Percentiles rank a stretch among this genome's conserved stretches.
Evolutionary conservation across 2,113 vertebrate species (phyloP).

Genomic region (Copsychus sechellarum): DNA sequence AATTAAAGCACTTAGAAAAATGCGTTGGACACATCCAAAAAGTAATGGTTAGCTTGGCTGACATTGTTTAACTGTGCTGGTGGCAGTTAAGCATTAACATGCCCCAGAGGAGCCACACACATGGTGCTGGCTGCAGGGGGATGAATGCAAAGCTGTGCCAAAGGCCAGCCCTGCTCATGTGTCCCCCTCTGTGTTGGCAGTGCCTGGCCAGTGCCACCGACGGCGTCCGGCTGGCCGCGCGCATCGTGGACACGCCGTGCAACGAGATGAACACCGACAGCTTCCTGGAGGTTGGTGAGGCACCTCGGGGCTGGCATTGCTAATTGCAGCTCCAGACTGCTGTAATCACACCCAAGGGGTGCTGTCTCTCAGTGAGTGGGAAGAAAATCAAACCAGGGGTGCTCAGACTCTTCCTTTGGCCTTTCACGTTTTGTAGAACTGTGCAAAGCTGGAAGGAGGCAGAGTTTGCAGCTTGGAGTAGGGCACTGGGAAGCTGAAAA

Average conservation of each 20-base stretch:
- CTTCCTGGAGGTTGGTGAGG: conserved; percentile 85
- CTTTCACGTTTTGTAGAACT: background rate
- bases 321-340: background rate
- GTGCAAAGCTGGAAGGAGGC: background rate
- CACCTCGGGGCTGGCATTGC: background rate
- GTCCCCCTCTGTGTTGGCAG: conserved; percentile 58
- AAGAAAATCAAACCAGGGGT: background rate
- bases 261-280: conserved; percentile 94
- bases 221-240: conserved; percentile 90
- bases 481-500: background rate
- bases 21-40: background rate
- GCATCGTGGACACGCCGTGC: conserved; percentile 95
- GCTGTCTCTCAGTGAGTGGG: background rate
- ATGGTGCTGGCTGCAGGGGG: background rate
- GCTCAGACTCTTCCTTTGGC: background rate
- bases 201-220: conserved; percentile 88
- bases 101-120: background rate
- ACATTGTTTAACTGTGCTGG: background rate
- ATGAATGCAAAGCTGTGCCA: background rate
- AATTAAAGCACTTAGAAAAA: background rate
- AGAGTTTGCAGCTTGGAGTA: background rate
- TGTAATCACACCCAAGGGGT: background rate
- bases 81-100: background rate
- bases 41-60: background rate
- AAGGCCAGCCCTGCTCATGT: background rate